A percentile compares a stretch with the other conserved stretches of the same genome.
Conservation (phyloP, 1,140 invertebrate species). For the Heliconius eleuchia region DNA sequence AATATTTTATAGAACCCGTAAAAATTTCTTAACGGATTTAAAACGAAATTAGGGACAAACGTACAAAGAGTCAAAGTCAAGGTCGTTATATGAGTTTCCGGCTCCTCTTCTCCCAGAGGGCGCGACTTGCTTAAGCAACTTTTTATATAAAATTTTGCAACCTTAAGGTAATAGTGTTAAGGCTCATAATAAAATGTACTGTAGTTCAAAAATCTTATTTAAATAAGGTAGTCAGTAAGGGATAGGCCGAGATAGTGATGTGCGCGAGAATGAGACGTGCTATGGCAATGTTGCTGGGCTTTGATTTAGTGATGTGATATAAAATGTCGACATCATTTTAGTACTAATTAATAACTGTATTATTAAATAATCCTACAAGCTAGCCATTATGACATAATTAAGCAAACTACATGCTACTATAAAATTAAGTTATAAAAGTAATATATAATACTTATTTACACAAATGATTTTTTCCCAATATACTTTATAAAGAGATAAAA, state of each 20-base stretch:
- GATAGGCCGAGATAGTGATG: constrained; percentile 52
- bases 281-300: constrained; percentile 67
- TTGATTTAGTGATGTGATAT: constrained; percentile 49
- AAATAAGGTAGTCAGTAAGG: constrained; percentile 75
- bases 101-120: constrained; percentile 61
- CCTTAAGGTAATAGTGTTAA: constrained; percentile 45
- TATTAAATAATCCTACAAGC: no score
- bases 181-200: constrained; percentile 47
- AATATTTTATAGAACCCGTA: constrained; percentile 9
- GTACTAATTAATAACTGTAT: no score
- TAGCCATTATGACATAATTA: no score
- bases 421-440: no score
- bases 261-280: constrained; percentile 47
- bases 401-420: no score
- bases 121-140: constrained; percentile 60
- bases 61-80: constrained; percentile 38
- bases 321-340: not conserved
- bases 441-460: no score
- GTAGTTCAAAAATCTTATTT: constrained; percentile 63
- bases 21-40: not conserved
- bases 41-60: constrained; percentile 11
- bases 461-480: no score
- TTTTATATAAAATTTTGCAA: constrained; percentile 48
- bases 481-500: no score
- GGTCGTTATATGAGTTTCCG: constrained; percentile 54